Percentiles rank a stretch among this genome's conserved stretches.
Conservation (phyloP, 2,888 invertebrate species). For the Mythimna impura region DNA sequence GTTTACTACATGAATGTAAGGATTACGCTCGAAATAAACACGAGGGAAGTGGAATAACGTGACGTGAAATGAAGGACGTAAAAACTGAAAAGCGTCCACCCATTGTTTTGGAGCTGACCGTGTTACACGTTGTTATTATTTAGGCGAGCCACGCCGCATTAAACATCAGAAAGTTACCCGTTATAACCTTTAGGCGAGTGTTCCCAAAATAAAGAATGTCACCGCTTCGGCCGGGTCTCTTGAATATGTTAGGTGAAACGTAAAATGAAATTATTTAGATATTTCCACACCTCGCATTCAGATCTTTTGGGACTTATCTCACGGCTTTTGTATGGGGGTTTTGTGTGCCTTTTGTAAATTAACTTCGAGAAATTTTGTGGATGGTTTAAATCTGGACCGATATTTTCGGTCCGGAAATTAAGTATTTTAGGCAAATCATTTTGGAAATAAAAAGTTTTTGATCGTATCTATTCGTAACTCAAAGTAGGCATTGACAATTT, state of each 20-base stretch:
- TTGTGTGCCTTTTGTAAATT: slow-evolving; percentile 63
- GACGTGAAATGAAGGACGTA: slow-evolving; percentile 53
- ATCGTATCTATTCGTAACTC: neutral
- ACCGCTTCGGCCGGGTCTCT: slow-evolving; percentile 60
- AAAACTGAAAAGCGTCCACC: slow-evolving; percentile 49
- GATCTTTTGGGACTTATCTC: slow-evolving; percentile 69
- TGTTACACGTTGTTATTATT: slow-evolving; percentile 61
- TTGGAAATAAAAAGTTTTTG: slow-evolving; percentile 3
- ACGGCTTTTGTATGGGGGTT: slow-evolving; percentile 63
- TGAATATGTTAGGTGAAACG: slow-evolving; percentile 68
- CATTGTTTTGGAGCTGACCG: slow-evolving; percentile 54
- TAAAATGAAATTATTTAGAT: slow-evolving; percentile 75
- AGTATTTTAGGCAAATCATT: slow-evolving; percentile 20
- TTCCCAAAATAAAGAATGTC: slow-evolving; percentile 69
- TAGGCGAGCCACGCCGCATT: slow-evolving; percentile 57
- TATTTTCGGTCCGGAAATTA: slow-evolving; percentile 20
- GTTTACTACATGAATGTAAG: slow-evolving; percentile 31
- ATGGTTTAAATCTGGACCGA: slow-evolving; percentile 10
- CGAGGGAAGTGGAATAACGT: slow-evolving; percentile 45
- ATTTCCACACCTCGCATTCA: slow-evolving; percentile 67
- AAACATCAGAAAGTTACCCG: slow-evolving; percentile 59
- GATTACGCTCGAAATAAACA: slow-evolving; percentile 48
- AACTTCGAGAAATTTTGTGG: slow-evolving; percentile 53
- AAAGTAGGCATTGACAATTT: neutral
- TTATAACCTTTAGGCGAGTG: slow-evolving; percentile 60